phyloP scores from a whole-genome alignment of 2,888 invertebrate genomes.

The Globia sparganii region DNA sequence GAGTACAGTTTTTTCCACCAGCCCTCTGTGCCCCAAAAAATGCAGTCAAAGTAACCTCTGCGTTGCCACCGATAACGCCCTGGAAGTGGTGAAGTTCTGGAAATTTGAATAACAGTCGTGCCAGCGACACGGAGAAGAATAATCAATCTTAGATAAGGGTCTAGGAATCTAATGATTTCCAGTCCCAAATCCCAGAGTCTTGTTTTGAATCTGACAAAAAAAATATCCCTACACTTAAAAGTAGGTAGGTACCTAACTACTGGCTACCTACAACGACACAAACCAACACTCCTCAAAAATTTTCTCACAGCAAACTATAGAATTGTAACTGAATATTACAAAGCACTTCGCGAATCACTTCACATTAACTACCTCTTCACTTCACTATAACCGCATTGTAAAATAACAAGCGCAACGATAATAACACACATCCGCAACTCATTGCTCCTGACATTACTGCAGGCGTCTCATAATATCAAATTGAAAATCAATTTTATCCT shows the following conservation, averaged over 20 bases:
- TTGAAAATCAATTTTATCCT: conserved; percentile 74
- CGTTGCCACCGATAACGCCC: no score
- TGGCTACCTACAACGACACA: conserved; percentile 9
- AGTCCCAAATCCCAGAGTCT: not conserved
- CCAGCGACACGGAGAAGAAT: no score
- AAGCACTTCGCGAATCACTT: conserved; percentile 56
- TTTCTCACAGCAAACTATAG: conserved; percentile 53
- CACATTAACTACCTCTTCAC: conserved; percentile 56
- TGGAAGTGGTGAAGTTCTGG: no score
- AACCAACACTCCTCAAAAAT: conserved; percentile 15
- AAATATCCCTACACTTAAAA: not conserved
- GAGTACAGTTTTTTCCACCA: no score
- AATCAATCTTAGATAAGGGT: not conserved
- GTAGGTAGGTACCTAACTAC: not conserved
- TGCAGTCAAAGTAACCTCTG: no score
- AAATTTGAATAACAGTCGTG: no score
- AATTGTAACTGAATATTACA: conserved; percentile 58
- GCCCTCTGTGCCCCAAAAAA: no score
- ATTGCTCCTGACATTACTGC: conserved; percentile 68
- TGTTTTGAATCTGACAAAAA: not conserved
- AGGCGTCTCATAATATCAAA: conserved; percentile 68
- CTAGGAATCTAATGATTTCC: not conserved
- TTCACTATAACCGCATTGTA: conserved; percentile 48
- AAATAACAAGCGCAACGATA: conserved; percentile 60
- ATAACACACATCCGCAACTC: conserved; percentile 60